Evolutionary conservation across 2,888 invertebrate genomes (phyloP), one percentile per base, ranked within the genome.

Genomic region (Tricholauxania praeusta): DNA sequence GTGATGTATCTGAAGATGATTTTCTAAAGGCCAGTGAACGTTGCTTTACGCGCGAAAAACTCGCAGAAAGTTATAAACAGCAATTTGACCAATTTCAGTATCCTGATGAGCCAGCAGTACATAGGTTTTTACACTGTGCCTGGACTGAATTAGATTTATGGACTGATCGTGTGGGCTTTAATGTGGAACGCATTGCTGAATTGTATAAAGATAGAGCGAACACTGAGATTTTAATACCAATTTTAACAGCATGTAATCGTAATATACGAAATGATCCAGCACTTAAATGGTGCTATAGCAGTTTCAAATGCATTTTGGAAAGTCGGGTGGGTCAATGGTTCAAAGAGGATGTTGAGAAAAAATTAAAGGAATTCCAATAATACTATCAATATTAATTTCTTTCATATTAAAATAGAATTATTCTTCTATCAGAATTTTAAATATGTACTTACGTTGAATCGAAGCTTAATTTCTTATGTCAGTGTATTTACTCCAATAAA

Each of bases 271-370:
- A 79, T 65, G 75, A 73, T 1, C 76, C 78, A 32, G 72, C 76
- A 51, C 51, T 76, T 14, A 76, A 77, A 48, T 80, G 80, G 79
- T 74, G 79, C 57, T 78, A 79, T 69, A 71, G 74, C 0, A 72
- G 76, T 39, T 80, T 80, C 66, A 74, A 74, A 32, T 80, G 80
- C 51, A 79, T 80, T 72, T 49, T 80, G 49, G 76, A 78, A 14
- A 79, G 78, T 49, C 75, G 75, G 32, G 80, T 80, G 14, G 80
- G 80, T n/a, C 74, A 74, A 1, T 80, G 79, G 80, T 80, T 80
- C 48, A 78, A 77, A 48, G 78, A 80, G 2, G 79, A 79, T 71
- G 72, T 79, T 3, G 65, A 57, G n/a, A 76, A 78, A 17, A 75
- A 74, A 22, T 65, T 73, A 1, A 73, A 71, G 14, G 65, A 53